Conservation (phyloP, 2,113 vertebrate genomes). For the Rafetus swinhoei region DNA sequence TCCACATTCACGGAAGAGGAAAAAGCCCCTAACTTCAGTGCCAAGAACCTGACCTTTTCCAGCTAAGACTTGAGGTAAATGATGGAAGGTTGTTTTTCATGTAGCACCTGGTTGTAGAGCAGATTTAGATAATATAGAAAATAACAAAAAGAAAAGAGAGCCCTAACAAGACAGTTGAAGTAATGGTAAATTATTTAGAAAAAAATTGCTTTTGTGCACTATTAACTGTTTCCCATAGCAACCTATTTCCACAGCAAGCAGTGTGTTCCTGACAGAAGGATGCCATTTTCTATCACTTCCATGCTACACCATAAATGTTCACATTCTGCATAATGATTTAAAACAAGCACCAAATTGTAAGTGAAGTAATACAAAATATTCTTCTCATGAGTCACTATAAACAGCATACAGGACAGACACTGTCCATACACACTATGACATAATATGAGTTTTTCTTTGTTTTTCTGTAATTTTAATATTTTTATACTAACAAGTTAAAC, state of each 20-base stretch:
- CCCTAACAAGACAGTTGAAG: not conserved
- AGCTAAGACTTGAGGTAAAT: not conserved
- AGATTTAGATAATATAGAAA: not conserved
- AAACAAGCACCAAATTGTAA: not conserved
- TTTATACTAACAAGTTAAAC: not conserved
- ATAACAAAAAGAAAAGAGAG: not conserved
- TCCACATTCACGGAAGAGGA: not conserved
- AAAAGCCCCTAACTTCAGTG: not conserved
- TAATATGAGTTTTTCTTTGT: not conserved
- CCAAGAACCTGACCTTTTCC: not conserved
- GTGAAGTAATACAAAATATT: not conserved
- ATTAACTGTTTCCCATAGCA: not conserved
- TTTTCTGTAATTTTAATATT: not conserved
- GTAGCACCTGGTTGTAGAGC: not conserved
- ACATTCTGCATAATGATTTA: not conserved
- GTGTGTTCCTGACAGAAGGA: not conserved
- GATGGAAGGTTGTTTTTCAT: not conserved
- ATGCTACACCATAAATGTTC: not conserved
- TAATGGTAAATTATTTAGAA: not conserved
- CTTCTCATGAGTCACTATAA: not conserved
- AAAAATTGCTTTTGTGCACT: not conserved
- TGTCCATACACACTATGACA: not conserved
- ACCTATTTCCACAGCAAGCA: not conserved
- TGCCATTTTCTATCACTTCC: conserved; percentile 1
- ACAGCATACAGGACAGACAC: not conserved